Base-by-base conservation (phyloP, 2,888 invertebrate species). In the Cantharis rustica region DNA sequence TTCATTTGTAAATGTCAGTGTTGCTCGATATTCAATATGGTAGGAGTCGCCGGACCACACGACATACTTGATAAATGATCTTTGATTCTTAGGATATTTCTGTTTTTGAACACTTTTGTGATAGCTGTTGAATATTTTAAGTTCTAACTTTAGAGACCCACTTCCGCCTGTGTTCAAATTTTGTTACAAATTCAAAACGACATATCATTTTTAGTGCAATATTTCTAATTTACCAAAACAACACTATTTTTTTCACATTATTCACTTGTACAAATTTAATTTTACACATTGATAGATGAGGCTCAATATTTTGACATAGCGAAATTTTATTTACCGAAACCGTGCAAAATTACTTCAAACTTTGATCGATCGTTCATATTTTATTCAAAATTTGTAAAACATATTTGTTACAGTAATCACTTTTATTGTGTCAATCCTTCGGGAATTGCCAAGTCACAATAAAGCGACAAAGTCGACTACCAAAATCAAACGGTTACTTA, bases 1-100 rank as follows among this genome's bases (percentile, higher is more conserved):
- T 88, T 88, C 88, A 88, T 88, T 88, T 88, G 87, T 88, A 87
- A 88, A 88, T 88, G 88, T 88, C 88, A 88, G 86, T 85, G 84
- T 84, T 87, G 88, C 85, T 87, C 88, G 87, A 88, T 88, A 88
- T 88, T 88, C 87, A 88, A 88, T 88, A 88, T 87, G 87, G 87
- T 88, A 86, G 88, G 88, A 87, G 88, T 88, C 85, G 84, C 84
- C 86, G 87, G 87, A 87, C 87, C 87, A 87, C 87, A 88, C 87
- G 87, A 87, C 86, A 86, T 82, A 80, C 83, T 86, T 88, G 88
- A 88, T 88, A 88, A 88, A 88, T 88, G 88, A 88, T 88, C 84
- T 82, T 84, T 83, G 85, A 87, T 88, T 88, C 87, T 87, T 86
- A 85, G 87, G 87, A 88, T 85, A 84, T 84, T 83, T 85, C 85